Percentiles rank a stretch among this genome's conserved stretches.
phyloP scores from a whole-genome alignment of 2,113 vertebrate species.

The Monarcha castaneiventris region DNA sequence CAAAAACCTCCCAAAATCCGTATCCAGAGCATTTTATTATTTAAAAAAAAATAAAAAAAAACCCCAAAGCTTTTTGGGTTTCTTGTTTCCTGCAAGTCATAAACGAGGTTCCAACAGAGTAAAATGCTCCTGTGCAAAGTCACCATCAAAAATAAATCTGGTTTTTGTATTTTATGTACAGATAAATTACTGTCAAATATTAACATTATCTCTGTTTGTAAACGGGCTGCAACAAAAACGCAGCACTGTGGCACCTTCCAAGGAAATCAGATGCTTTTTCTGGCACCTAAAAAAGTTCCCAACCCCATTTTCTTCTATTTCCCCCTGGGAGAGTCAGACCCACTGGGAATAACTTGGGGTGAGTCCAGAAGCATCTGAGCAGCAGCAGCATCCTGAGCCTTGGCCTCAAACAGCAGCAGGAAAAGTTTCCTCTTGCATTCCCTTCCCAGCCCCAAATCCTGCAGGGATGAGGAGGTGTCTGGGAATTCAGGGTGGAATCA shows the following conservation, averaged over 20 bases:
- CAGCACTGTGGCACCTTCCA: background rate
- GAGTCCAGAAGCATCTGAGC: background rate
- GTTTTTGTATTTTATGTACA: background rate
- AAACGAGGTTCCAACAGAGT: background rate
- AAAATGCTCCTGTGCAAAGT: background rate
- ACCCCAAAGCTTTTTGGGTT: background rate
- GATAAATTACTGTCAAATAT: slow-evolving; percentile 49
- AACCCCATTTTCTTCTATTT: background rate
- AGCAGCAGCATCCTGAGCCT: background rate
- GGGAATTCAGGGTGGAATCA: background rate
- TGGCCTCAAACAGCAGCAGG: background rate
- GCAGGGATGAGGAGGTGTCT: background rate
- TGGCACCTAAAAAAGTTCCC: background rate
- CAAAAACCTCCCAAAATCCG: background rate
- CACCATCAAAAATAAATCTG: background rate
- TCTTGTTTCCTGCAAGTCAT: background rate
- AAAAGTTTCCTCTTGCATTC: background rate
- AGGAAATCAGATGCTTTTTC: background rate
- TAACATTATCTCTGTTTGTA: background rate
- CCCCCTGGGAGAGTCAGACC: background rate
- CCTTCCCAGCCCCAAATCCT: background rate
- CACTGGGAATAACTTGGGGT: background rate
- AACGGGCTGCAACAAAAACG: background rate
- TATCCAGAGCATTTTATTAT: slow-evolving; percentile 6
- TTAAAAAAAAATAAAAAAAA: slow-evolving; percentile 14